phyloP scores from a whole-genome alignment of 2,797 vertebrate genomes.

The Sebastes dallii region DNA sequence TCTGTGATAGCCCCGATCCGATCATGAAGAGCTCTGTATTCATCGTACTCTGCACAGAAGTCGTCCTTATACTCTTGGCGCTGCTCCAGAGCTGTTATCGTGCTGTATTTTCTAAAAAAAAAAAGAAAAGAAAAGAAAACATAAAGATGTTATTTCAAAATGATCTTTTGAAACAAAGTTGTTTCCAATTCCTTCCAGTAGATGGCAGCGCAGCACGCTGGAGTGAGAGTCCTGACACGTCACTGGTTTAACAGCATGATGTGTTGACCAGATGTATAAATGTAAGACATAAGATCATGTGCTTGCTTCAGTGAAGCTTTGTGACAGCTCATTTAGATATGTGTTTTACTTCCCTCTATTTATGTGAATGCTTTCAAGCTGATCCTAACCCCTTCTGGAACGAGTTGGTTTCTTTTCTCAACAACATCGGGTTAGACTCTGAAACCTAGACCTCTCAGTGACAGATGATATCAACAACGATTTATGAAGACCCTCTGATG shows the following conservation, averaged over 20 bases:
- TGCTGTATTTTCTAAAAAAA: constrained; percentile 81
- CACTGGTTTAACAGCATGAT: constrained; percentile 40
- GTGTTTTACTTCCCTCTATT: constrained; percentile 41
- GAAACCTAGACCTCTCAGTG: constrained; percentile 10
- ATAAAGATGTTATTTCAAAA: background rate
- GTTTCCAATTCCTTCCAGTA: constrained; percentile 33
- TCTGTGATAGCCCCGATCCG: constrained; percentile 82
- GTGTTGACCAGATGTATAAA: constrained; percentile 74
- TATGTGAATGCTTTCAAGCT: constrained; percentile 45
- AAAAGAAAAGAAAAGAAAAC: background rate
- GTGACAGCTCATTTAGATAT: constrained; percentile 47
- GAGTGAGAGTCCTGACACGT: constrained; percentile 33
- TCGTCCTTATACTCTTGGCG: constrained; percentile 85
- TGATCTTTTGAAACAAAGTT: background rate
- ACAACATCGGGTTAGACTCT: background rate
- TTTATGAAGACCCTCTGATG: background rate
- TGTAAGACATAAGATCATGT: constrained; percentile 55
- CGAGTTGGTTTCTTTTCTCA: background rate
- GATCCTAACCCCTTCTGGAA: constrained; percentile 23
- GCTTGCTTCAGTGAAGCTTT: constrained; percentile 52
- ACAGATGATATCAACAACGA: constrained; percentile 1
- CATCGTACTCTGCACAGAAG: constrained; percentile 86
- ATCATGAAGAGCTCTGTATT: constrained; percentile 85
- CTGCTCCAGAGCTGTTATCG: constrained; percentile 82
- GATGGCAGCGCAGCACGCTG: constrained; percentile 61